Evolutionary conservation across 2,113 vertebrate genomes (phyloP), one percentile per base, ranked within the genome.

Genomic region (Oryzias melastigma): DNA sequence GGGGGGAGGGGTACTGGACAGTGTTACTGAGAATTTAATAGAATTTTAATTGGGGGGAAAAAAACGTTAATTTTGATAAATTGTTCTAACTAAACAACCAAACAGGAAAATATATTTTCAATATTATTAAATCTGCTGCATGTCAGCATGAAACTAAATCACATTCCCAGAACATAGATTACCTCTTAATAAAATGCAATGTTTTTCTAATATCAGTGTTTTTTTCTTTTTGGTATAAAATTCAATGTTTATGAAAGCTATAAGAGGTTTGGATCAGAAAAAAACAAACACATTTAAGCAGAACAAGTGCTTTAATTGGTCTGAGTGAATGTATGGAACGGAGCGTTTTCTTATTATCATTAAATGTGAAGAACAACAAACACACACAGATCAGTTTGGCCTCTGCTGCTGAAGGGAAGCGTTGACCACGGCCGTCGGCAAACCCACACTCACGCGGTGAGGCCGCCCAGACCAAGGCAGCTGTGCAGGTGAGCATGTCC

Each of bases 281-380:
- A 47, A 25, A 57, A 17, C 52, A 12, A 15, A 25, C 49, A 50
- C n/a, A 73, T 65, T 85, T 77, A 81, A 88, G 87, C 90, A 86
- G 88, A 90, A 87, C 88, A 90, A 90, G 89, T 92, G 90, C 88
- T 92, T 92, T 91, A 85, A 91, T 92, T 91, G 81, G 78, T 90
- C 89, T 90, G 85, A 92, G 89, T 88, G 86, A 87, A 89, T 80
- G 86, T 85, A 84, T 89, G 88, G 85, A 88, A 91, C 89, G 88
- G 86, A 89, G 88, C 89, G 82, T 88, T 87, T 71, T 71, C 83
- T 78, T 25, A 65, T 73, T 14, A 69, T 80, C 60, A 76, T 71
- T 75, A 86, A 79, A 81, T 80, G 80, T 86, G 73, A 82, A 73
- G 81, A 85, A 85, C 85, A 88, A 80, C 76, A 82, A 85, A 88